Percentiles rank a stretch among this genome's conserved stretches.
phyloP scores from a whole-genome alignment of 2,888 invertebrate genomes.

The Phania funesta region DNA sequence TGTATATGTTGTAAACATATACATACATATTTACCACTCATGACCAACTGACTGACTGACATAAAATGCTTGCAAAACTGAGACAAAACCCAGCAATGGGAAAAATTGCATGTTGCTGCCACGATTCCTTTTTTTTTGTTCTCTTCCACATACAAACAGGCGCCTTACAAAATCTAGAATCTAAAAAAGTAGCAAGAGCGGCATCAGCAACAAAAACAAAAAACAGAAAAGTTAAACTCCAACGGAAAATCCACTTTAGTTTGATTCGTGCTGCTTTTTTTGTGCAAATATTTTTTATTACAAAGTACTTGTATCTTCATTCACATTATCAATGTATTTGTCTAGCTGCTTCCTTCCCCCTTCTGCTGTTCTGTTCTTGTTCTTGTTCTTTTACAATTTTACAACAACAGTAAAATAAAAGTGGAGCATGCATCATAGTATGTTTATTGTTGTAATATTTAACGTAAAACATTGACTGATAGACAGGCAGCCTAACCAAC shows the following conservation, averaged over 20 bases:
- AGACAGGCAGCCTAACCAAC: conserved; percentile 2
- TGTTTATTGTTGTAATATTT: conserved; percentile 20
- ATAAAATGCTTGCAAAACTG: conserved; percentile 66
- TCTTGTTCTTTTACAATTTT: conserved; percentile 29
- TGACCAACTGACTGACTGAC: conserved; percentile 79
- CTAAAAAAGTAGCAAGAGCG: conserved; percentile 35
- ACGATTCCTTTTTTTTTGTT: conserved; percentile 8
- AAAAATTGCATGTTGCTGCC: conserved; percentile 56
- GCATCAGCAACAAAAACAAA: conserved; percentile 23
- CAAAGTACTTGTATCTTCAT: conserved; percentile 23
- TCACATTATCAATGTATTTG: conserved; percentile 46
- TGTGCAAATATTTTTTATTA: conserved; percentile 3
- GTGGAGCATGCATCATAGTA: conserved; percentile 51
- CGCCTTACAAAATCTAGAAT: conserved; percentile 60
- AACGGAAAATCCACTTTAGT: conserved; percentile 63
- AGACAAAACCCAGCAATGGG: conserved; percentile 32
- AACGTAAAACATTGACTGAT: conserved; percentile 13
- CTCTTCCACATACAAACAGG: conserved; percentile 40
- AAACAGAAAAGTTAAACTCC: conserved; percentile 30
- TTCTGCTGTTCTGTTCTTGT: not conserved
- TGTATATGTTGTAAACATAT: not conserved
- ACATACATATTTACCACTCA: conserved; percentile 69
- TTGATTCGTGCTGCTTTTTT: conserved; percentile 1
- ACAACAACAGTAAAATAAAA: conserved; percentile 36
- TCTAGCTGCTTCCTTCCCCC: conserved; percentile 47